A percentile compares a stretch with the other conserved stretches of the same genome.
Evolutionary conservation across 1,140 invertebrate genomes (phyloP).

Genomic region (Zophobas atratus): DNA sequence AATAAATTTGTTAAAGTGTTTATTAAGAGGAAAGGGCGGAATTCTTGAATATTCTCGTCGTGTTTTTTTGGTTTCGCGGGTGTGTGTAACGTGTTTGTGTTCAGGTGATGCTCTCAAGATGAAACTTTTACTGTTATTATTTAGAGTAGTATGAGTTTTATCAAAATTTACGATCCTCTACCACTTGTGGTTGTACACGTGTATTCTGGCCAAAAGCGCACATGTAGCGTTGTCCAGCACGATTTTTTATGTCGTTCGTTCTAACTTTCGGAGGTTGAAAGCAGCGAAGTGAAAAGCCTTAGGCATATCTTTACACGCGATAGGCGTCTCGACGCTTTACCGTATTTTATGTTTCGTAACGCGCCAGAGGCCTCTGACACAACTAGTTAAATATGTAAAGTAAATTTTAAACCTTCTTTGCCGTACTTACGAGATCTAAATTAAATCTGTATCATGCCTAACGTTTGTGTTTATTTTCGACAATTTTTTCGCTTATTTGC

Average conservation of each 20-base stretch:
- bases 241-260: constrained; percentile 23
- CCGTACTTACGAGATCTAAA: constrained; percentile 18
- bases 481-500: constrained; percentile 6
- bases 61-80: too few relatives aligned
- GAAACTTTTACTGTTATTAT: too few relatives aligned
- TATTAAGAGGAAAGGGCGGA: too few relatives aligned
- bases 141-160: too few relatives aligned
- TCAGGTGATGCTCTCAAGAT: too few relatives aligned
- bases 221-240: constrained; percentile 20
- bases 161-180: too few relatives aligned
- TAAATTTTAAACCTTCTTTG: constrained; percentile 29
- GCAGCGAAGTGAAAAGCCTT: constrained; percentile 25
- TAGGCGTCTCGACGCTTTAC: constrained; percentile 19
- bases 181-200: not conserved
- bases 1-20: too few relatives aligned
- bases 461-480: constrained; percentile 13
- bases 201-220: not conserved
- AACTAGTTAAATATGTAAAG: constrained; percentile 37
- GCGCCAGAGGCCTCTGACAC: constrained; percentile 9
- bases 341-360: constrained; percentile 27
- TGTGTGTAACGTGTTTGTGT: too few relatives aligned
- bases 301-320: constrained; percentile 32
- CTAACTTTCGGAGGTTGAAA: constrained; percentile 10
- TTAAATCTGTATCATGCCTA: constrained; percentile 15
- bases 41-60: too few relatives aligned